These are phyloP conservation scores for Atrichornis clamosus DNA, from an alignment of 2,113 vertebrate genomes.

Conservation along the genomic window DNA sequence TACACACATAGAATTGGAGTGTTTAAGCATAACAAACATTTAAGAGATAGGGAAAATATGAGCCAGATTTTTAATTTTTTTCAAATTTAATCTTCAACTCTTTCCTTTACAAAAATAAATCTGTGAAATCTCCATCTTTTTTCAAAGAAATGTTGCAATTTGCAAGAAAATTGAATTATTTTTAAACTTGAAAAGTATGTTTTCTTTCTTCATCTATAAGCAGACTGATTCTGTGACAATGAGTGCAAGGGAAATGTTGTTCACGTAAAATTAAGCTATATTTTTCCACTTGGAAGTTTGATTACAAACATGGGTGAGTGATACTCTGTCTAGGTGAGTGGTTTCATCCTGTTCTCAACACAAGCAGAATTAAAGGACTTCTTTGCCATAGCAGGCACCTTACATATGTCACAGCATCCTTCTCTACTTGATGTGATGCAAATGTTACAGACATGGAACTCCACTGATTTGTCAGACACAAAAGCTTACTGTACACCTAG, in stretches of 20 bases:
- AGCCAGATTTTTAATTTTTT: neutral
- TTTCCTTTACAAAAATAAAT: neutral
- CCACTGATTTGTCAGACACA: neutral
- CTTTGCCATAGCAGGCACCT: neutral
- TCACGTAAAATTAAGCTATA: neutral
- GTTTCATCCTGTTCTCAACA: neutral
- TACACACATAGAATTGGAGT: neutral
- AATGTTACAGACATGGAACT: neutral
- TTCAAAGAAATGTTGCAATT: neutral
- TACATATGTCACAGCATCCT: neutral
- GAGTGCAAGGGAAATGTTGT: neutral
- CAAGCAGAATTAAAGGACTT: neutral
- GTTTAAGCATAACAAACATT: neutral
- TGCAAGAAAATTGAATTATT: neutral
- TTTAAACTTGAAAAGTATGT: neutral
- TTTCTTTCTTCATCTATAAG: neutral
- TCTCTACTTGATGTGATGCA: neutral
- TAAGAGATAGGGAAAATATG: neutral
- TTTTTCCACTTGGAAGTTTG: neutral
- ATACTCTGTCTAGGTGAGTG: neutral
- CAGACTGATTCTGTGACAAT: neutral
- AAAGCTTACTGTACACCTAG: neutral
- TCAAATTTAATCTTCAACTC: neutral
- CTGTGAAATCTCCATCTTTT: neutral
- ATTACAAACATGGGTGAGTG: neutral